Base-by-base conservation (phyloP, 2,888 invertebrate genomes). In the Cryptocephalus primarius region DNA sequence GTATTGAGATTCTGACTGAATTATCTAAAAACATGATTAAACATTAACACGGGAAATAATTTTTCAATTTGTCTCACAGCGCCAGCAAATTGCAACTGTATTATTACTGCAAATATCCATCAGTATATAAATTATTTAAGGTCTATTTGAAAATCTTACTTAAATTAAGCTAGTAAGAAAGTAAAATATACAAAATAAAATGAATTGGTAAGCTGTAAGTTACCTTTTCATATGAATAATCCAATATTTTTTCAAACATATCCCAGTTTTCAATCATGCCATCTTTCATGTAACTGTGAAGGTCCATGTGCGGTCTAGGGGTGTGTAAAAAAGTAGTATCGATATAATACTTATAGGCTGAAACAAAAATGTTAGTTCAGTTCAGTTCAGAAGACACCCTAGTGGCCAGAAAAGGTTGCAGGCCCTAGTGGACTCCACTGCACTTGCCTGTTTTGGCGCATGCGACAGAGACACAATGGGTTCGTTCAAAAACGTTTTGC, bases 221-320 rank as follows among this genome's bases (percentile, higher is more conserved):
- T 56, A 78, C 82, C 73, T 91, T 90, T 39, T 86, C 82, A 66
- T 97, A 97, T 1, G 92, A 87, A 68, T 97, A 92, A 65, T 99
- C 95, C 31, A 89, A 72, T 60, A 96, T 88, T 71, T 93, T 90
- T 71, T 99, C 99, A 72, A 99, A 99, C 50, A 95, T 74, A 64
- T 97, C 96, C 97, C 97, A 99, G 69, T 99, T 95, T 61, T 99
- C 97, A 40, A 99, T 87, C 85, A 96, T 94, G 41, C 97, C 95
- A 59, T 97, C 97, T 67, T 96, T 96, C 83, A 99, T 89, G 66
- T 92, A 97, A 4, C 85, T 88, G 45, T 79, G 80, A 33, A 92
- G 79, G 67, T 97, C 96, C 87, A 92, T 86, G 52, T 83, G 81
- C 9, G 86, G 82, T 1, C 94, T 77, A 0, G 97, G 91, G 1